Conservation (phyloP, 2,888 invertebrate genomes). For the Pollenia labialis region DNA sequence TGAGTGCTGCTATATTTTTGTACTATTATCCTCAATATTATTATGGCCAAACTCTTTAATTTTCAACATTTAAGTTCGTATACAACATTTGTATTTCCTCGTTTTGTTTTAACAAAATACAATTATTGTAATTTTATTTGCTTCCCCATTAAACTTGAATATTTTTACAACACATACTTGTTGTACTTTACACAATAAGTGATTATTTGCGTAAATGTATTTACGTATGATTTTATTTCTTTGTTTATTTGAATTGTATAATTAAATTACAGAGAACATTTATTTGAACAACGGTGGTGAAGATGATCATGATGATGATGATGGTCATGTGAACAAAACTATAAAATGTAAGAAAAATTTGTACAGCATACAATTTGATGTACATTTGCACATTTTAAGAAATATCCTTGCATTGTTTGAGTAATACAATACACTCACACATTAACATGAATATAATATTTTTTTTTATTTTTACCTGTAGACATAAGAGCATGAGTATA, state of each 20-base stretch:
- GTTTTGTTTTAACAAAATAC: too few relatives aligned
- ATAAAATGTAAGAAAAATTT: constrained; percentile 9
- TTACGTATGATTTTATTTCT: not conserved
- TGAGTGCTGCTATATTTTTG: too few relatives aligned
- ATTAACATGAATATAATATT: not conserved
- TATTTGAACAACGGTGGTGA: constrained; percentile 13
- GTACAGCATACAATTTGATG: not conserved
- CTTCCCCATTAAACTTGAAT: not conserved
- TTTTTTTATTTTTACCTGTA: not conserved
- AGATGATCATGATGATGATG: constrained; percentile 4
- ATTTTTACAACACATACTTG: not conserved
- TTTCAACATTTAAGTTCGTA: too few relatives aligned
- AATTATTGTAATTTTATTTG: not conserved
- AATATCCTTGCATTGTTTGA: not conserved
- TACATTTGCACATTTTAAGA: not conserved
- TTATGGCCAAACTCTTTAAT: too few relatives aligned
- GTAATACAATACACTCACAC: too few relatives aligned
- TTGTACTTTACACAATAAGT: not conserved
- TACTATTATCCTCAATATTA: too few relatives aligned
- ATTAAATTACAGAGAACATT: constrained; percentile 39
- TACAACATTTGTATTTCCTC: too few relatives aligned
- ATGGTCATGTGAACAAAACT: constrained; percentile 26
- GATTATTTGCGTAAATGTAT: not conserved
- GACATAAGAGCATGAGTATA: not conserved
- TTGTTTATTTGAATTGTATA: not conserved